Evolutionary conservation across 2,888 invertebrate genomes (phyloP).

Genomic region (Leptogaster cylindrica): DNA sequence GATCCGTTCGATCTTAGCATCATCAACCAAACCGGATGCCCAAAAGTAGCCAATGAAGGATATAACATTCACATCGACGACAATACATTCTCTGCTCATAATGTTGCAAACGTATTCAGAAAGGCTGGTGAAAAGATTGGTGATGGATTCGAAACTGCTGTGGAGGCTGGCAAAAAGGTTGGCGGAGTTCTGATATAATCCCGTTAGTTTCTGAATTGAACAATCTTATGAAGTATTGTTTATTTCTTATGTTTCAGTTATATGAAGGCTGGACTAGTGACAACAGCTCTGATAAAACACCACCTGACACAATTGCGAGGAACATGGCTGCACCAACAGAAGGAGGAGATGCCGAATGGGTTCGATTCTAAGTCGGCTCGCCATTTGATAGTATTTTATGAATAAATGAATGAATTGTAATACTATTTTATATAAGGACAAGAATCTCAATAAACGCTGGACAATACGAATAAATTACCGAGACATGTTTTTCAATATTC

Average conservation of each 20-base stretch:
- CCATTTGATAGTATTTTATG: neutral
- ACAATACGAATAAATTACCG: too few species aligned
- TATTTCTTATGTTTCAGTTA: constrained; percentile 37
- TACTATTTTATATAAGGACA: too few species aligned
- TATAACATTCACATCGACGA: constrained; percentile 76
- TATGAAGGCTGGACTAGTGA: constrained; percentile 38
- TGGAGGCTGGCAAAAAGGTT: constrained; percentile 71
- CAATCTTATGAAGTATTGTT: neutral
- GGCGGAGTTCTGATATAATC: constrained; percentile 5
- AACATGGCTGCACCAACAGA: constrained; percentile 2
- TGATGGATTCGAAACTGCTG: constrained; percentile 74
- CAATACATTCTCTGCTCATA: constrained; percentile 76
- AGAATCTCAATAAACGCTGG: too few species aligned
- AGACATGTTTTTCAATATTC: too few species aligned
- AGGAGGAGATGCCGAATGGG: constrained; percentile 46
- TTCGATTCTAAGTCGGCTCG: constrained; percentile 39
- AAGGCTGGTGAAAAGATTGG: constrained; percentile 77
- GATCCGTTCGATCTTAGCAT: constrained; percentile 79
- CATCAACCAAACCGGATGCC: constrained; percentile 75
- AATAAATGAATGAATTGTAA: neutral
- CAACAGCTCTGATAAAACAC: constrained; percentile 21
- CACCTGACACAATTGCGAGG: neutral
- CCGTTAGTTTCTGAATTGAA: neutral
- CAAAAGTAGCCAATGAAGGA: constrained; percentile 66
- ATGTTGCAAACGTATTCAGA: constrained; percentile 73